phyloP scores from a whole-genome alignment of 2,888 invertebrate species.

The Furcula furcula region DNA sequence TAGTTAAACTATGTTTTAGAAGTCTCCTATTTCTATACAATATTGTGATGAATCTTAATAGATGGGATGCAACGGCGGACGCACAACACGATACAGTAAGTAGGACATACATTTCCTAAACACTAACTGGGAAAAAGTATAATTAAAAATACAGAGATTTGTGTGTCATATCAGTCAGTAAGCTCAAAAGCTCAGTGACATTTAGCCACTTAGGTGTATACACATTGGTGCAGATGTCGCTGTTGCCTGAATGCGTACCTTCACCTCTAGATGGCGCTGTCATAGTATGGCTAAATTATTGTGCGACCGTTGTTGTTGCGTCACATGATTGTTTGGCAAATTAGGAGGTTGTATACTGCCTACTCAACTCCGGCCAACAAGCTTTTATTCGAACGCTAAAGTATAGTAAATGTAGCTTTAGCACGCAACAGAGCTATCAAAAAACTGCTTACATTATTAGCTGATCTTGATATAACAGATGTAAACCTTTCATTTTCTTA shows the following conservation, averaged over 20 bases:
- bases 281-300: background rate
- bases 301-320: conserved; percentile 11
- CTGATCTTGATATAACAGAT: too few relatives aligned
- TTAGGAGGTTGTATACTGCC: too few relatives aligned
- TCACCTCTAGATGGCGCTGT: conserved; percentile 15
- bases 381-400: too few relatives aligned
- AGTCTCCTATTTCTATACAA: conserved; percentile 23
- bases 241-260: conserved; percentile 6
- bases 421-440: too few relatives aligned
- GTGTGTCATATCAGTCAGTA: too few relatives aligned
- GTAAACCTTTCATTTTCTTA: too few relatives aligned
- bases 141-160: too few relatives aligned
- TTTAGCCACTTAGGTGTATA: conserved; percentile 4
- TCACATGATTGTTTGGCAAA: conserved; percentile 4
- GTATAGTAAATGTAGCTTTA: too few relatives aligned
- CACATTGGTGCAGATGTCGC: conserved; percentile 6
- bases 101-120: too few relatives aligned
- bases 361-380: too few relatives aligned
- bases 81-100: conserved; percentile 10
- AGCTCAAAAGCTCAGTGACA: background rate
- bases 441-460: too few relatives aligned
- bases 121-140: too few relatives aligned
- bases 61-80: conserved; percentile 7
- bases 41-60: conserved; percentile 19
- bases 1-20: conserved; percentile 22